Evolutionary conservation across 1,140 invertebrate species (phyloP).

Genomic region (Centruroides vittatus): DNA sequence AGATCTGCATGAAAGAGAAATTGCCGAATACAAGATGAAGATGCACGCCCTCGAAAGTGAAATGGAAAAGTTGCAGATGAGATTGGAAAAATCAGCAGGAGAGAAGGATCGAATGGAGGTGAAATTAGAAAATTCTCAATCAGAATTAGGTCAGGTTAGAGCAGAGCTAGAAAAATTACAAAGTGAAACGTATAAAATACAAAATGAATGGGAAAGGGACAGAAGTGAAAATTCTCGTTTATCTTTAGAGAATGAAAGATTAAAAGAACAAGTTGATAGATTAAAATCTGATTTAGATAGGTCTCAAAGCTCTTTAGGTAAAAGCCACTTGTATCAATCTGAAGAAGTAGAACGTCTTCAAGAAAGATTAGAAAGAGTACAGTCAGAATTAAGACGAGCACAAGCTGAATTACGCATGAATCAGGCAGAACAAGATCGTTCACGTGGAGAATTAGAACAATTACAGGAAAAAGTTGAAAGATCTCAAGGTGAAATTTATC

Average conservation of each 20-base stretch:
- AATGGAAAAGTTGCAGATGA: constrained; percentile 72
- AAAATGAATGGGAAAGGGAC: constrained; percentile 18
- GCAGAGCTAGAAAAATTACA: constrained; percentile 82
- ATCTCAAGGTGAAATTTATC: constrained; percentile 84
- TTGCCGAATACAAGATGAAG: constrained; percentile 91
- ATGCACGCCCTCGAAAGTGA: constrained; percentile 75
- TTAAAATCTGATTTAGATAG: constrained; percentile 12
- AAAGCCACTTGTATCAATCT: constrained; percentile 2
- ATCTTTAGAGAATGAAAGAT: constrained; percentile 75
- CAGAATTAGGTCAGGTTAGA: constrained; percentile 82
- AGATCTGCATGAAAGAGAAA: constrained; percentile 80
- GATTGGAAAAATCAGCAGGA: constrained; percentile 68
- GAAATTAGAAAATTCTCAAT: constrained; percentile 79
- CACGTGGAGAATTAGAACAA: constrained; percentile 59
- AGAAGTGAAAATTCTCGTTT: constrained; percentile 42
- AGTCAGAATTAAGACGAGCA: constrained; percentile 66
- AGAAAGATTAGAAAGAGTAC: constrained; percentile 69
- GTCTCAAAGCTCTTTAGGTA: constrained; percentile 2
- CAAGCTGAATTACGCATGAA: constrained; percentile 49
- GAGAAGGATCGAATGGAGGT: constrained; percentile 82
- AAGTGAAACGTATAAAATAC: constrained; percentile 39
- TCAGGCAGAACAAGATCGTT: constrained; percentile 73
- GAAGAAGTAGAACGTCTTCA: constrained; percentile 33
- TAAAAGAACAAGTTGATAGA: constrained; percentile 23
- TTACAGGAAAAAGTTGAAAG: constrained; percentile 85